These are phyloP conservation scores for Peromyscus maniculatus DNA, from an alignment of 2,113 vertebrate genomes.

Conservation along the genomic window DNA sequence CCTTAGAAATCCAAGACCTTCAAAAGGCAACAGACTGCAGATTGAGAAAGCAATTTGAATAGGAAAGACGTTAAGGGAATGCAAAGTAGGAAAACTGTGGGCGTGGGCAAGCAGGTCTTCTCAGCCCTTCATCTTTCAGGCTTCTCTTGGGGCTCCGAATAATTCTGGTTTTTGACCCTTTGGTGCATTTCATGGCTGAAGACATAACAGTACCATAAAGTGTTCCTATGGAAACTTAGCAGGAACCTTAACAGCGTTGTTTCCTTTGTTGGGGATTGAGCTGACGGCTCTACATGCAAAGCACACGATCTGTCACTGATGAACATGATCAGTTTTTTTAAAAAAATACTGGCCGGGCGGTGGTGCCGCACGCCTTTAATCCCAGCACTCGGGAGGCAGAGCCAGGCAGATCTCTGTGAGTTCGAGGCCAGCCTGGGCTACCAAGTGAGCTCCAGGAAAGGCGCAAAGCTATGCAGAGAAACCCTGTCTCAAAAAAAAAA, in stretches of 20 bases:
- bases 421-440: no score
- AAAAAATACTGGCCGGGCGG: no score
- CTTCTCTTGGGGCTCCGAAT: background rate
- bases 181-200: background rate
- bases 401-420: no score
- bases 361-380: no score
- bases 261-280: background rate
- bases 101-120: background rate
- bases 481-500: no score
- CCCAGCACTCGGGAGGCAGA: no score
- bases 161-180: constrained; percentile 30
- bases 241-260: background rate
- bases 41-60: background rate
- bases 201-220: background rate
- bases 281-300: background rate
- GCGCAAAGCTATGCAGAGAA: no score
- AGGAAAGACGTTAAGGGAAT: background rate
- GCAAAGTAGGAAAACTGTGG: background rate
- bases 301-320: background rate
- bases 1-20: constrained; percentile 26
- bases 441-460: no score
- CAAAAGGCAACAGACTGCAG: background rate
- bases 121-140: background rate
- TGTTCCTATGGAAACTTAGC: background rate
- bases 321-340: background rate